Percentiles rank a stretch among this genome's conserved stretches.
These are phyloP conservation scores for Dichetophora obliterata DNA, from an alignment of 2,888 invertebrate genomes.

Conservation along the genomic window DNA sequence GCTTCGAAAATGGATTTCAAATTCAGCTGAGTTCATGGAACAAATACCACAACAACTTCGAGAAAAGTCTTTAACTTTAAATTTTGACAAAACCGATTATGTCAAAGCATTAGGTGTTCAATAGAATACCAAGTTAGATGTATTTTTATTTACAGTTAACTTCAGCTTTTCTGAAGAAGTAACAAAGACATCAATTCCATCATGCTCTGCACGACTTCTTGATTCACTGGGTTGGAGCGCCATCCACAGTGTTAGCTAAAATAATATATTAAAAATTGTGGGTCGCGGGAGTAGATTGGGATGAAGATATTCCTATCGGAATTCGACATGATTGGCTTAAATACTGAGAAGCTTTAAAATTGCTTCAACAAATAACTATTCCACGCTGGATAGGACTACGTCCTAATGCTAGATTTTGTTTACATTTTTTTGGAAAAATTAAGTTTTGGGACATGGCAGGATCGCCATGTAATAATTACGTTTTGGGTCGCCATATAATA, in stretches of 20 bases:
- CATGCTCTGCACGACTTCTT: constrained; percentile 9
- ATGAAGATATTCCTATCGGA: too few species aligned
- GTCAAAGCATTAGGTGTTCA: constrained; percentile 22
- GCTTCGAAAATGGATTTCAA: constrained; percentile 34
- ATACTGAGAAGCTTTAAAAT: neutral
- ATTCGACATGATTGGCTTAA: too few species aligned
- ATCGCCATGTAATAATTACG: too few species aligned
- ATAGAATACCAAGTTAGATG: constrained; percentile 29
- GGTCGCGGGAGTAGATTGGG: constrained; percentile 36
- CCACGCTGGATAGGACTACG: constrained; percentile 25
- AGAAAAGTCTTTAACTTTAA: neutral
- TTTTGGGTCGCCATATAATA: too few species aligned
- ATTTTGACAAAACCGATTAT: constrained; percentile 15
- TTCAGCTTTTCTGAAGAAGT: neutral
- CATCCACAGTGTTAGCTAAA: constrained; percentile 34
- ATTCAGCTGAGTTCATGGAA: constrained; percentile 1
- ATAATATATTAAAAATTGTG: constrained; percentile 38
- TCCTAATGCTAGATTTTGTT: constrained; percentile 17
- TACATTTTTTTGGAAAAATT: too few species aligned
- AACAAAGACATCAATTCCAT: neutral
- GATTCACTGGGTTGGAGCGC: constrained; percentile 9
- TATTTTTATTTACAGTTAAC: constrained; percentile 26
- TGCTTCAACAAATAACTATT: constrained; percentile 23
- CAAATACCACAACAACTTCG: constrained; percentile 19
- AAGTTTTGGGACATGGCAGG: too few species aligned